Evolutionary conservation across 2,113 vertebrate species (phyloP).

Genomic region (Pholis gunnellus): DNA sequence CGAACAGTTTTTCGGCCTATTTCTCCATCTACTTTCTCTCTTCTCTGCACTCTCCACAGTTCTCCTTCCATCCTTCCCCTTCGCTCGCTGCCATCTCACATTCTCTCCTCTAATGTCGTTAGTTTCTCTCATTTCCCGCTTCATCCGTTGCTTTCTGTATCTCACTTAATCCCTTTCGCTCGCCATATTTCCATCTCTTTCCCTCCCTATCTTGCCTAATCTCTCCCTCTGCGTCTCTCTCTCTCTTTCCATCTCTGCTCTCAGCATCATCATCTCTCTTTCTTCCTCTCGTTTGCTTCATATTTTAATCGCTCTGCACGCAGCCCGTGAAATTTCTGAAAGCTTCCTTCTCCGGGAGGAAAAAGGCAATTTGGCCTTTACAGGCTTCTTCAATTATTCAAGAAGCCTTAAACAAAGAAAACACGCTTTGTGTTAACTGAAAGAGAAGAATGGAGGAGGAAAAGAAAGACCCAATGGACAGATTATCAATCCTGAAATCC

Average conservation of each 20-base stretch:
- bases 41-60: neutral
- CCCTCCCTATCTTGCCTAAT: neutral
- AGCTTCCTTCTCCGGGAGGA: neutral
- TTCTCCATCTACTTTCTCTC: neutral
- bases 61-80: conserved; percentile 10
- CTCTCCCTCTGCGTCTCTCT: neutral
- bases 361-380: conserved; percentile 1
- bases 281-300: conserved; percentile 13
- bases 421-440: neutral
- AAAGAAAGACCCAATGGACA: neutral
- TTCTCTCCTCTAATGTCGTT: neutral
- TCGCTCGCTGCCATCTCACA: neutral
- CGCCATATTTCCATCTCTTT: neutral
- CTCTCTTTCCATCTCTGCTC: neutral
- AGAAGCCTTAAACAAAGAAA: conserved; percentile 1
- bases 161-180: conserved; percentile 17
- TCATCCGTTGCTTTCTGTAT: conserved; percentile 35
- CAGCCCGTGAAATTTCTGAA: conserved; percentile 21
- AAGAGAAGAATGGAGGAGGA: neutral
- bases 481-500: neutral
- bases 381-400: conserved; percentile 40
- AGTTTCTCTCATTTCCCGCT: neutral
- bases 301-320: conserved; percentile 49
- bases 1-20: neutral
- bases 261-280: neutral